Evolutionary conservation across 2,888 invertebrate species (phyloP).

Genomic region (Drosophila kuntzei): DNA sequence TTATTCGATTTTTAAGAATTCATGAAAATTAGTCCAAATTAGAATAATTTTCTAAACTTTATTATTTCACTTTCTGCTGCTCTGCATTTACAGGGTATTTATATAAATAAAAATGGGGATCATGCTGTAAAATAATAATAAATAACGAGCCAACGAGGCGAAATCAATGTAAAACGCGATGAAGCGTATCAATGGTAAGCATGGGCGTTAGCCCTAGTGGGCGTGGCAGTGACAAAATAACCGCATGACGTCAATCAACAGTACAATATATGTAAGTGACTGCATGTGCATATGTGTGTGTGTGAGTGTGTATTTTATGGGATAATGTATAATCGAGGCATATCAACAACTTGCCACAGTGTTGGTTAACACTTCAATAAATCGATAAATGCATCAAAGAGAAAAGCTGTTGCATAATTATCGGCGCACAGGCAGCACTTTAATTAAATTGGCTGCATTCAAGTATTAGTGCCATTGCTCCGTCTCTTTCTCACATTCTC

Average conservation of each 20-base stretch:
- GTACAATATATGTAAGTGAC: conserved; percentile 7
- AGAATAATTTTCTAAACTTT: too few species aligned
- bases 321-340: conserved; percentile 41
- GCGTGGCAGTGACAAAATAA: conserved; percentile 52
- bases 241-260: conserved; percentile 63
- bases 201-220: conserved; percentile 33
- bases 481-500: not conserved
- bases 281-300: conserved; percentile 18
- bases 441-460: conserved; percentile 55
- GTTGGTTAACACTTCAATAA: conserved; percentile 79
- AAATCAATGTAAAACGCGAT: conserved; percentile 74
- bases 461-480: conserved; percentile 39
- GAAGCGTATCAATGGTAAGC: conserved; percentile 69
- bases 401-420: conserved; percentile 79
- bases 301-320: conserved; percentile 17
- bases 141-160: conserved; percentile 67
- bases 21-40: too few species aligned
- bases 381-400: conserved; percentile 80
- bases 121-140: conserved; percentile 66
- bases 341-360: conserved; percentile 75
- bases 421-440: conserved; percentile 55
- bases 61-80: too few species aligned
- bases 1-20: too few species aligned
- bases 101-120: conserved; percentile 34
- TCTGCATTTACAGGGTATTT: not conserved